Evolutionary conservation across 2,113 vertebrate species (phyloP).

Genomic region (Carassius auratus): DNA sequence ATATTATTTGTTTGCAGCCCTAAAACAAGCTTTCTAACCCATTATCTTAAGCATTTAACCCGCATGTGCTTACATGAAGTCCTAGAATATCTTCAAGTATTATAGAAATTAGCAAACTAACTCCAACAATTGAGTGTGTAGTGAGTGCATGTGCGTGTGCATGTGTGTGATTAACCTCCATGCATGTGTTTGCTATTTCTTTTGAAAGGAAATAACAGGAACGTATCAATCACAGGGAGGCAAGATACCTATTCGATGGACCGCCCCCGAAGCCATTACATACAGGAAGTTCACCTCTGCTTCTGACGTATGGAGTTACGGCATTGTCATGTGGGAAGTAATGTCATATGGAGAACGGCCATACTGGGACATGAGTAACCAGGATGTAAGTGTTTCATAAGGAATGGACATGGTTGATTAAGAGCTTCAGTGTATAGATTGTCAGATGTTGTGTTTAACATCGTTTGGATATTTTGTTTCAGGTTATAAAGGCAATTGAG

Average conservation of each 20-base stretch:
- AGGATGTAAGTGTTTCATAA: constrained; percentile 83
- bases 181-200: constrained; percentile 56
- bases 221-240: constrained; percentile 85
- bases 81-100: neutral
- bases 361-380: constrained; percentile 98
- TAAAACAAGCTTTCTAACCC: constrained; percentile 4
- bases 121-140: neutral
- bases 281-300: constrained; percentile 95
- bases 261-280: constrained; percentile 92
- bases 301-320: constrained; percentile 94
- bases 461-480: neutral
- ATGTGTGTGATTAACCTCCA: constrained; percentile 55
- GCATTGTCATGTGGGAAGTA: constrained; percentile 98
- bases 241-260: constrained; percentile 98
- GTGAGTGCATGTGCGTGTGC: neutral
- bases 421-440: constrained; percentile 11
- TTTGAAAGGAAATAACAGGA: constrained; percentile 72
- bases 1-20: neutral
- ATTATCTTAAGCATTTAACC: neutral
- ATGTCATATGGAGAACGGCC: constrained; percentile 96
- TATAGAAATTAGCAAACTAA: constrained; percentile 29
- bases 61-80: neutral
- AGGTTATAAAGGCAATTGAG: constrained; percentile 98
- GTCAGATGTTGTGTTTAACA: neutral
- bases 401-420: neutral